Base-by-base conservation (phyloP, 2,888 invertebrate genomes). In the Steinernema carpocapsae region DNA sequence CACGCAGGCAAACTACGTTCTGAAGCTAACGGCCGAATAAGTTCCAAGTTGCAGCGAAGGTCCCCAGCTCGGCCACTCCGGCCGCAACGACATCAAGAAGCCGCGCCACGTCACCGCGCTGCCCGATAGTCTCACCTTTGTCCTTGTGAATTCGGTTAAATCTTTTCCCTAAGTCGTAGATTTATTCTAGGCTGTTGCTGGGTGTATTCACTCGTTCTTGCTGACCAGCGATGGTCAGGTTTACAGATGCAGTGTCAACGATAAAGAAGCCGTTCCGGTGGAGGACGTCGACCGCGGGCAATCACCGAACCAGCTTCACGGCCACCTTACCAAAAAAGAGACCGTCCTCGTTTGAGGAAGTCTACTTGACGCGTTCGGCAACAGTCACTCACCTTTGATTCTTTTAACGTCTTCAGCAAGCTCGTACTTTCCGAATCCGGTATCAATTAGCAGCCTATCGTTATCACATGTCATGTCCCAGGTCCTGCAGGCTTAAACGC, bases 141-240 rank as follows among this genome's bases (percentile, higher is more conserved):
- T 78, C 7, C 85, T 86, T 77, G 84, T 83, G 19, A 26, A 71
- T 75, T n/a, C 48, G n/a, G 32, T 26, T 19, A 14, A 24, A 32
- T n/a, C 7, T 48, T 26, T 22, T 32, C 42, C 77, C 24, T 48
- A 29, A 14, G 10, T 52, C 29, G 26, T 59, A 6, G 37, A n/a
- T 22, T n/a, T n/a, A 17, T 72, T 78, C 1, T 51, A 85, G 76
- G 88, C 90, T 3, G 88, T 87, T 78, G 95, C 95, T 0, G 97
- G 99, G 0, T 97, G 97, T 48, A 95, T 99, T 93, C 99, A 99
- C 88, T 94, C 94, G 19, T 91, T 95, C 10, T 92, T 92, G 83
- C 88, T 95, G 43, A 92, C 93, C 4, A 90, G 91, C 46, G 91
- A 91, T 59, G 95, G 95, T 72, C 92, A 92, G 92, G 92, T 95